phyloP scores from a whole-genome alignment of 2,888 invertebrate species.

The Palloptera scutellata region DNA sequence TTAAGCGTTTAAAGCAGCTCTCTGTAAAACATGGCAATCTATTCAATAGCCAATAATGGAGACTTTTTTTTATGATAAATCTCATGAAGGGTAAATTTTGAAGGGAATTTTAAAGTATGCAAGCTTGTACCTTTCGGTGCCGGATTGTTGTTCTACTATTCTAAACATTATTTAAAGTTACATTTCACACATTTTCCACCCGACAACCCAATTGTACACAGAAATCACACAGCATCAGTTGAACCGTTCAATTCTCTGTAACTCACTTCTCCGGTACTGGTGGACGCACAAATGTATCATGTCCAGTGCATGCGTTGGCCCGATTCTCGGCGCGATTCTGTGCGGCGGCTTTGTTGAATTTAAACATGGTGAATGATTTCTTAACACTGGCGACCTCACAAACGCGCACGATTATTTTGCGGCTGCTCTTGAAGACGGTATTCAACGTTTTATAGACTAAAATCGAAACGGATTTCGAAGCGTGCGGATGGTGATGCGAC shows the following conservation, averaged over 20 bases:
- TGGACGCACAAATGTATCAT: slow-evolving; percentile 81
- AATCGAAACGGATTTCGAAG: slow-evolving; percentile 62
- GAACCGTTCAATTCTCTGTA: slow-evolving; percentile 29
- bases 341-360: slow-evolving; percentile 66
- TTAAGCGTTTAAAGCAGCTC: too few species aligned
- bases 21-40: too few species aligned
- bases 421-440: slow-evolving; percentile 64
- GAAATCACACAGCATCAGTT: too few species aligned
- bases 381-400: slow-evolving; percentile 64
- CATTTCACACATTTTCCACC: too few species aligned
- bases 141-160: too few species aligned
- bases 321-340: slow-evolving; percentile 65
- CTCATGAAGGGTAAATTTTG: too few species aligned
- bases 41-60: too few species aligned
- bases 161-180: too few species aligned
- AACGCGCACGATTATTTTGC: slow-evolving; percentile 64
- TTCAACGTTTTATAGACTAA: slow-evolving; percentile 64
- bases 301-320: slow-evolving; percentile 79
- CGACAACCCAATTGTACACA: too few species aligned
- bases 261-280: slow-evolving; percentile 66
- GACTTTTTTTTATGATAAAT: too few species aligned
- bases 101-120: too few species aligned
- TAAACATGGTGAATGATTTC: slow-evolving; percentile 73
- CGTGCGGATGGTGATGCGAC: slow-evolving; percentile 40
- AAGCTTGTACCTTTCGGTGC: too few species aligned